phyloP scores from a whole-genome alignment of 2,113 vertebrate species.

The Ceuthmochares aereus region DNA sequence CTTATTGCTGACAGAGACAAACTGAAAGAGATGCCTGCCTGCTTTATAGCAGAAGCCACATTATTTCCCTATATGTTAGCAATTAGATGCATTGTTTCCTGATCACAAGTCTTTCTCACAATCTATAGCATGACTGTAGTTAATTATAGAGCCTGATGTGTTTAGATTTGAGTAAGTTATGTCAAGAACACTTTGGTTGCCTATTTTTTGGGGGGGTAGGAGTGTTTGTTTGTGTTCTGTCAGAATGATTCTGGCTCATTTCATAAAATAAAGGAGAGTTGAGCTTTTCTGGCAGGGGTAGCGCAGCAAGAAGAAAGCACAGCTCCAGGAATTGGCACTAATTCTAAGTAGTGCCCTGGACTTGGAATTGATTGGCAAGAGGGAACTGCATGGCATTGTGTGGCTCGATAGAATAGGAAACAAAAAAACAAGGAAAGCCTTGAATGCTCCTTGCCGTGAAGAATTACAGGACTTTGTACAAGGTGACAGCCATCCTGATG shows the following conservation, averaged over 20 bases:
- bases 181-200: not conserved
- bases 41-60: not conserved
- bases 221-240: not conserved
- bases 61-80: not conserved
- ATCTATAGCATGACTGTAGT: not conserved
- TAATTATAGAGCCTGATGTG: not conserved
- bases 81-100: not conserved
- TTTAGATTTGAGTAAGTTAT: not conserved
- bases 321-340: not conserved
- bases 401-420: not conserved
- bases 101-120: not conserved
- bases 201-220: not conserved
- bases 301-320: not conserved
- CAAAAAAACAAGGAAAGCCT: conserved; percentile 2
- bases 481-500: not conserved
- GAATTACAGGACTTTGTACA: conserved; percentile 45
- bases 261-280: not conserved
- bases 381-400: not conserved
- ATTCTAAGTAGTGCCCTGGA: not conserved
- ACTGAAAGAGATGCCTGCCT: not conserved
- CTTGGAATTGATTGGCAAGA: not conserved
- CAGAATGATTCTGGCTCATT: not conserved
- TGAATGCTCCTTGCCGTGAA: conserved; percentile 22
- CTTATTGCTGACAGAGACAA: not conserved
- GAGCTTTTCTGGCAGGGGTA: not conserved